phyloP scores from a whole-genome alignment of 2,888 invertebrate species.

The Pollenia amentaria region DNA sequence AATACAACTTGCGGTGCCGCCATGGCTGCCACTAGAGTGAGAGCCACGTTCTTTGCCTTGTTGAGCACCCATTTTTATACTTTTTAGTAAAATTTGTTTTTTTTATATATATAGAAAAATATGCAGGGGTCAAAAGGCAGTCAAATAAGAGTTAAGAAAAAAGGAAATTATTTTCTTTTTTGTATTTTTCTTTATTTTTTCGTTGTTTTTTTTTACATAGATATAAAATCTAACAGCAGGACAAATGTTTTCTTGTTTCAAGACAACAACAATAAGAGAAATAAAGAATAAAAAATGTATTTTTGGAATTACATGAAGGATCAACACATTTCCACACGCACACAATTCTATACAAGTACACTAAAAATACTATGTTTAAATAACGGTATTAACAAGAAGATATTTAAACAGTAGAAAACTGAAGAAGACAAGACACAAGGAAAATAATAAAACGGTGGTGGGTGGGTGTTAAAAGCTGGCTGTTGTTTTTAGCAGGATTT shows the following conservation, averaged over 20 bases:
- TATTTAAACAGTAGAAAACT: neutral
- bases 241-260: neutral
- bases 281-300: neutral
- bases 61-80: conserved; percentile 92
- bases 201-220: conserved; percentile 10
- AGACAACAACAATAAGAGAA: conserved; percentile 6
- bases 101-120: neutral
- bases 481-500: neutral
- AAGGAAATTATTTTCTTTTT: conserved; percentile 19
- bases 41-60: conserved; percentile 94
- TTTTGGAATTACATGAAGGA: conserved; percentile 59
- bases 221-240: neutral
- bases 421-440: conserved; percentile 18
- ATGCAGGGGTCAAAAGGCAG: conserved; percentile 38
- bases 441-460: conserved; percentile 28
- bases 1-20: conserved; percentile 85
- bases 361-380: conserved; percentile 11
- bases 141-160: neutral
- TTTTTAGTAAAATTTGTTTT: neutral
- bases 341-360: neutral
- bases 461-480: conserved; percentile 43
- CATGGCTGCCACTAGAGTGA: conserved; percentile 81
- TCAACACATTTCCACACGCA: conserved; percentile 34
- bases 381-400: conserved; percentile 37
- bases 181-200: conserved; percentile 1